These are phyloP conservation scores for Clamator glandarius DNA, from an alignment of 2,797 vertebrate genomes.

Conservation along the genomic window DNA sequence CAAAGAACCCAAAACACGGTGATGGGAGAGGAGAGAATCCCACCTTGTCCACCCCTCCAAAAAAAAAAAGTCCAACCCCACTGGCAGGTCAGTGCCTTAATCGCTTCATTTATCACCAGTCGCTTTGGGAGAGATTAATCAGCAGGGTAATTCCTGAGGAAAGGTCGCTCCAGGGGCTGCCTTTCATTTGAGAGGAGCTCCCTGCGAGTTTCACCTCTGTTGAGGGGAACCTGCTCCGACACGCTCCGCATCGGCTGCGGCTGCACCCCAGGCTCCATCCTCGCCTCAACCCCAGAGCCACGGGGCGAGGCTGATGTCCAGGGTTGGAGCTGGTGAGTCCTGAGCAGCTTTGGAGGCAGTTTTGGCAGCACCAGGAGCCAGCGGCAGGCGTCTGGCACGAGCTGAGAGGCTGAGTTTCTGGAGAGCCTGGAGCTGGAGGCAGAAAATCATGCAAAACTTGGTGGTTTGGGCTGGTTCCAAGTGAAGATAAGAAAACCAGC, in stretches of 20 bases:
- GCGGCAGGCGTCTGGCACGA: not conserved
- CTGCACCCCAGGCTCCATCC: not conserved
- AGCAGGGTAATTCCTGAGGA: slow-evolving; percentile 40
- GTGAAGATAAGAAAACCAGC: not conserved
- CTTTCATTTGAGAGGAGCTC: slow-evolving; percentile 41
- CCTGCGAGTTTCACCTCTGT: not conserved
- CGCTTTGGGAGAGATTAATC: slow-evolving; percentile 35
- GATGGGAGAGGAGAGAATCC: not conserved
- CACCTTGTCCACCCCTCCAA: not conserved
- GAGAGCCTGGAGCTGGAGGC: not conserved
- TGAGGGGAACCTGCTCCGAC: not conserved
- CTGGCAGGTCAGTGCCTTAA: not conserved
- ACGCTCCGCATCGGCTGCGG: rapidly evolving
- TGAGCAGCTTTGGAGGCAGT: not conserved
- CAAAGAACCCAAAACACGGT: rapidly evolving
- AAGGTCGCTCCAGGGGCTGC: slow-evolving; percentile 37
- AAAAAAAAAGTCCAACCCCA: not conserved
- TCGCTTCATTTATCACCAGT: slow-evolving; percentile 19
- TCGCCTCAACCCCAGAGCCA: not conserved
- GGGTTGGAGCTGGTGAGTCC: not conserved
- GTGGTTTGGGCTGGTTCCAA: not conserved
- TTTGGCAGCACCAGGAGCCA: not conserved
- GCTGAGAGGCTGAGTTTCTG: not conserved
- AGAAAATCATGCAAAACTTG: not conserved
- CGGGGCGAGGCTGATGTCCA: not conserved